Conservation (phyloP, 2,113 vertebrate genomes). For the Hipposideros armiger region DNA sequence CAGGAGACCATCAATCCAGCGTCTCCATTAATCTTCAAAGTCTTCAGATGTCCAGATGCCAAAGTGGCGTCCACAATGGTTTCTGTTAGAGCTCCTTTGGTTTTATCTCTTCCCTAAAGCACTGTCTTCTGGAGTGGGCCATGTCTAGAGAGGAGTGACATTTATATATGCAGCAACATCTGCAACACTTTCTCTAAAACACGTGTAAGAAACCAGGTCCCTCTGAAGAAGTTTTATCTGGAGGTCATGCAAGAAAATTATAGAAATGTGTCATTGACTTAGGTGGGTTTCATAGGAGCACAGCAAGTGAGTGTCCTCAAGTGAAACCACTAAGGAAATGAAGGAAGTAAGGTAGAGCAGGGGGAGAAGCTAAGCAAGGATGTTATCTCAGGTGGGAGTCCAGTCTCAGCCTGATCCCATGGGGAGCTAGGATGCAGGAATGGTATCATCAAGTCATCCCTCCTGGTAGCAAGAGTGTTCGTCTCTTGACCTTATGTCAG, state of each 20-base stretch:
- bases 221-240: background rate
- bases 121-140: background rate
- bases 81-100: background rate
- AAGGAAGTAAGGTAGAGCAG: background rate
- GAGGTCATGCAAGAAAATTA: background rate
- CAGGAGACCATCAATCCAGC: background rate
- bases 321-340: background rate
- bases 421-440: background rate
- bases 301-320: background rate
- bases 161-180: background rate
- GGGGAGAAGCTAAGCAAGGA: background rate
- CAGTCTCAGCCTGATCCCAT: background rate
- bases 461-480: background rate
- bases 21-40: background rate
- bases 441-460: no score
- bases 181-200: background rate
- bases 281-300: background rate
- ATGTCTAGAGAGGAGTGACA: background rate
- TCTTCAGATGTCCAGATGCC: background rate
- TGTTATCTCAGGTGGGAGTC: background rate
- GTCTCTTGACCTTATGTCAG: no score
- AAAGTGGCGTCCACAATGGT: background rate
- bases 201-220: background rate
- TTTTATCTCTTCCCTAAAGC: background rate
- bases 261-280: background rate